Evolutionary conservation across 2,797 vertebrate genomes (phyloP).

Genomic region (Gymnoscopelus braueri): DNA sequence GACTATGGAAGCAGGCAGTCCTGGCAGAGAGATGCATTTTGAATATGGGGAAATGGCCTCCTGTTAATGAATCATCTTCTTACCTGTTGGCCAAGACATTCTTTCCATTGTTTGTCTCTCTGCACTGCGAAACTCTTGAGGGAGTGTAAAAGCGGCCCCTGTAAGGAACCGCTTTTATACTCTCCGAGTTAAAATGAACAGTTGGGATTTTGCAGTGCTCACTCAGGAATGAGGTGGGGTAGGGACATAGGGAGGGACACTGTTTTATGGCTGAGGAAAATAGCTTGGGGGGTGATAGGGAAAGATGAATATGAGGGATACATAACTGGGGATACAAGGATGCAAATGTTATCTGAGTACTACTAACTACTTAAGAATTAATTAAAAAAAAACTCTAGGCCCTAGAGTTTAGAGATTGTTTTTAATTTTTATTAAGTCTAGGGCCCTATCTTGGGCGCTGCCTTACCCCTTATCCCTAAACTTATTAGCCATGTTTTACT

Average conservation of each 20-base stretch:
- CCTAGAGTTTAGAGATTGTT: too few relatives aligned
- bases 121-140: slow-evolving; percentile 11
- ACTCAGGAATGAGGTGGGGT: slow-evolving; percentile 43
- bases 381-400: too few relatives aligned
- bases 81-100: slow-evolving; percentile 62
- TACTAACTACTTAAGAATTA: too few relatives aligned
- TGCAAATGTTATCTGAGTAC: not conserved
- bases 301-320: slow-evolving; percentile 14
- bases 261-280: slow-evolving; percentile 36
- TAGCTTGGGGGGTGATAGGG: slow-evolving; percentile 23
- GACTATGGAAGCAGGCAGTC: slow-evolving; percentile 11
- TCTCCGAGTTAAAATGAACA: too few relatives aligned
- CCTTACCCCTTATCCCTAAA: too few relatives aligned
- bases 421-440: too few relatives aligned
- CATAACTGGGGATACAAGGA: not conserved
- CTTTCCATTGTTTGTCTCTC: slow-evolving; percentile 44
- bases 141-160: too few relatives aligned
- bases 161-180: too few relatives aligned
- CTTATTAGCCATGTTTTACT: too few relatives aligned
- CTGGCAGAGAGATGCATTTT: not conserved
- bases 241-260: slow-evolving; percentile 17
- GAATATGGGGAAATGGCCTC: not conserved
- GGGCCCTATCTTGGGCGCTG: too few relatives aligned
- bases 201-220: too few relatives aligned
- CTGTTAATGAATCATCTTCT: slow-evolving; percentile 32